phyloP scores from a whole-genome alignment of 2,888 invertebrate species.

The Phengaris arion region DNA sequence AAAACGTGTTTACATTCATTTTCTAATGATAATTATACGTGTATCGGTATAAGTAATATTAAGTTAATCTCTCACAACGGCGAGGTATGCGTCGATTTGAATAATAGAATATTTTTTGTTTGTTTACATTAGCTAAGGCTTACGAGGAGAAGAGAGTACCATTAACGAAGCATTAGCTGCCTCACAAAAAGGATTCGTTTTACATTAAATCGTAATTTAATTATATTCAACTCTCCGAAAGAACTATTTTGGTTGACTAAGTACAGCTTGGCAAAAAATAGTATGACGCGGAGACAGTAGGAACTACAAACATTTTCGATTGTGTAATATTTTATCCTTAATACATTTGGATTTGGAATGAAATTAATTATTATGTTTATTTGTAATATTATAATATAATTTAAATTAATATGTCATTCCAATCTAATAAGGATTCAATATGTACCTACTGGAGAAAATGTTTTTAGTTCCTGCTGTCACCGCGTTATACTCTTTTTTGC shows the following conservation, averaged over 20 bases:
- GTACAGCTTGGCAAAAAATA: too few species aligned
- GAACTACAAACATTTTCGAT: background rate
- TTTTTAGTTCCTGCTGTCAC: too few species aligned
- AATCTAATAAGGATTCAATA: too few species aligned
- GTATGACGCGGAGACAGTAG: too few species aligned
- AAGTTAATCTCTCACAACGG: background rate
- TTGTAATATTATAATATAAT: too few species aligned
- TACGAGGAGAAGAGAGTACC: background rate
- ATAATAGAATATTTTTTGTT: slow-evolving; percentile 23
- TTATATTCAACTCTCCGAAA: background rate
- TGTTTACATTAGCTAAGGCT: slow-evolving; percentile 17
- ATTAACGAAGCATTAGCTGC: background rate
- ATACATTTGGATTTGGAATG: too few species aligned
- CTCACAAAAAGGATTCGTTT: background rate
- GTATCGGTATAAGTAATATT: slow-evolving; percentile 22
- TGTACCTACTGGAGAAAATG: too few species aligned
- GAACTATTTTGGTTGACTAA: background rate
- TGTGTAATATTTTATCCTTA: too few species aligned
- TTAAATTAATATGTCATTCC: too few species aligned
- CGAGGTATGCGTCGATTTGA: slow-evolving; percentile 19
- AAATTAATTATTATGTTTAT: too few species aligned
- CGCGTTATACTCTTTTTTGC: too few species aligned
- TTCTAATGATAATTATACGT: slow-evolving; percentile 22
- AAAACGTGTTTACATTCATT: slow-evolving; percentile 18
- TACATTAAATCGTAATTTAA: slow-evolving; percentile 2